Evolutionary conservation across 2,888 invertebrate genomes (phyloP), one percentile per base, ranked within the genome.

Genomic region (Melinaea marsaeus): DNA sequence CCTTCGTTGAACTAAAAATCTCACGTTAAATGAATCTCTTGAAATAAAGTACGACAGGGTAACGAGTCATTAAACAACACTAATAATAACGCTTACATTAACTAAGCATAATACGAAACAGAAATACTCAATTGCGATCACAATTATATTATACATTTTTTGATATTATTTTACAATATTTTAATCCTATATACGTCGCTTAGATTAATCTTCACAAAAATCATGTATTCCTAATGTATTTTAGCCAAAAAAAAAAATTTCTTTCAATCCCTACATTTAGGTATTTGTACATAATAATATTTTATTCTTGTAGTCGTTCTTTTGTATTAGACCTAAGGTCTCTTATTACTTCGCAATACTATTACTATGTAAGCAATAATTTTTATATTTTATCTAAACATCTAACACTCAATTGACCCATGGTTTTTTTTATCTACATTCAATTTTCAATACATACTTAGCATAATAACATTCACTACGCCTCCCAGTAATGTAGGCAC

Each of bases 191-290:
- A 75, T 77, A 78, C 74, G 75, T 79, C 78, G 79, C 78, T 72
- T 80, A 83, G 77, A 76, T 70, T 76, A 79, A 81, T 81, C 67
- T 80, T 81, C 82, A 80, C 80, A 75, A 73, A 70, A 76, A 76
- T 74, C 76, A 79, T 81, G 79, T 88, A 87, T 83, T 85, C 87
- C 84, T 87, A 88, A 83, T 82, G 85, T 84, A 81, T 84, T 86
- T 86, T 90, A 90, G 88, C 89, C 90, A 90, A 90, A 90, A 88
- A 87, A n/a, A 90, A 90, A 90, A 88, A 87, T 88, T 88, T 85
- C 76, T 78, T 90, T 88, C 78, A 82, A 85, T 78, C 80, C 80
- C 73, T 85, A 84, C 71, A 71, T 78, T 81, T 86, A 86, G 79
- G 78, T 85, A 83, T 84, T 80, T 89, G 88, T 89, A 89, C 32